phyloP scores from a whole-genome alignment of 2,888 invertebrate genomes.

The Harmothoe impar region DNA sequence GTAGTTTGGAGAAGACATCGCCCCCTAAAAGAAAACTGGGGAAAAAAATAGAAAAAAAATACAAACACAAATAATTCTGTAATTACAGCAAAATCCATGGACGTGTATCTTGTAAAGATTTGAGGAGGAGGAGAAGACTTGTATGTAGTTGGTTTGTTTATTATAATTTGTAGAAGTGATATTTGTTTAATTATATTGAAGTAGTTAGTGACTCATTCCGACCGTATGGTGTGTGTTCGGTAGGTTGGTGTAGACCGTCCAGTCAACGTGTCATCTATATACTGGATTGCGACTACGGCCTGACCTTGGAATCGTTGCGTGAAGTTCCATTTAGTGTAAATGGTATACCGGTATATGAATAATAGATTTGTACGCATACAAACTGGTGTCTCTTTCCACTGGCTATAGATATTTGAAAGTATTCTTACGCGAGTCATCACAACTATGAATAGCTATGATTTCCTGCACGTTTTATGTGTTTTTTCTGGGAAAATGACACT shows the following conservation, averaged over 20 bases:
- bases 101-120: background rate
- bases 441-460: background rate
- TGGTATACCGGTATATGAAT: background rate
- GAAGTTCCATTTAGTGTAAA: background rate
- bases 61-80: background rate
- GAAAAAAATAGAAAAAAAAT: no score
- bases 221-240: background rate
- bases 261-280: no score
- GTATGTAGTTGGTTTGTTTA: background rate
- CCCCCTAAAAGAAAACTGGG: no score
- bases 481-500: background rate
- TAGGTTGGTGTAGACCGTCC: background rate
- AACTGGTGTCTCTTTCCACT: background rate
- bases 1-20: background rate
- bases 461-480: background rate
- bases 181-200: background rate
- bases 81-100: background rate
- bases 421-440: background rate
- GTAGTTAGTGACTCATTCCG: slow-evolving; percentile 29
- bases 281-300: no score
- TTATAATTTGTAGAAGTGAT: slow-evolving; percentile 14
- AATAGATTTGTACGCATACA: background rate
- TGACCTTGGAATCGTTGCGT: background rate
- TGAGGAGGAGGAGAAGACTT: background rate
- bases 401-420: background rate